Evolutionary conservation across 2,797 vertebrate genomes (phyloP).

Genomic region (Halcyon chelicuti): DNA sequence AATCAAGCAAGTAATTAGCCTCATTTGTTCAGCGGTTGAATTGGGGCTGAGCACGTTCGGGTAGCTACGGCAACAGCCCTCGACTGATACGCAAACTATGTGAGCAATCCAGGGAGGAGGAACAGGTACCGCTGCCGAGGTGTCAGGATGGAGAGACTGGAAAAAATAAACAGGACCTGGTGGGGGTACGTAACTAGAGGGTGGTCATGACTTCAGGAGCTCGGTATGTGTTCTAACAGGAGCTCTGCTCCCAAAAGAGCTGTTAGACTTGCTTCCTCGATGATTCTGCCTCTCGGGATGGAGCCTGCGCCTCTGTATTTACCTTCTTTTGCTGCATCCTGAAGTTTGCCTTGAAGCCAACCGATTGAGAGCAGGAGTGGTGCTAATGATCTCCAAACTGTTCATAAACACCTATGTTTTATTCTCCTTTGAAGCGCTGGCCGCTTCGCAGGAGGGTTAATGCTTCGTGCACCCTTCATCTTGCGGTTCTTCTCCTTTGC

Average conservation of each 20-base stretch:
- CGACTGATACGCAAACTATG: constrained; percentile 1
- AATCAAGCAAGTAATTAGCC: constrained; percentile 47
- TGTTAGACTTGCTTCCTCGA: neutral
- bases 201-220: constrained; percentile 7
- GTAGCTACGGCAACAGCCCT: constrained; percentile 2
- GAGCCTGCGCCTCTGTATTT: neutral
- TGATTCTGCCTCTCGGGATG: neutral
- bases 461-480: neutral
- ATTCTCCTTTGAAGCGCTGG: neutral
- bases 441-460: neutral
- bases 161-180: constrained; percentile 1
- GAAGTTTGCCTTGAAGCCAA: neutral
- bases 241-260: neutral
- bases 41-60: neutral
- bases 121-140: neutral
- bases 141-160: neutral
- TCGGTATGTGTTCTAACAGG: constrained; percentile 54
- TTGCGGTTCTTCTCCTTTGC: neutral
- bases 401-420: neutral
- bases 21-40: constrained; percentile 17
- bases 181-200: neutral
- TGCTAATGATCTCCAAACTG: neutral
- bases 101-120: constrained; percentile 2
- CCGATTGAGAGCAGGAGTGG: neutral
- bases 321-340: neutral